Evolutionary conservation across 2,888 invertebrate genomes (phyloP).

Genomic region (Drosophila leonis): DNA sequence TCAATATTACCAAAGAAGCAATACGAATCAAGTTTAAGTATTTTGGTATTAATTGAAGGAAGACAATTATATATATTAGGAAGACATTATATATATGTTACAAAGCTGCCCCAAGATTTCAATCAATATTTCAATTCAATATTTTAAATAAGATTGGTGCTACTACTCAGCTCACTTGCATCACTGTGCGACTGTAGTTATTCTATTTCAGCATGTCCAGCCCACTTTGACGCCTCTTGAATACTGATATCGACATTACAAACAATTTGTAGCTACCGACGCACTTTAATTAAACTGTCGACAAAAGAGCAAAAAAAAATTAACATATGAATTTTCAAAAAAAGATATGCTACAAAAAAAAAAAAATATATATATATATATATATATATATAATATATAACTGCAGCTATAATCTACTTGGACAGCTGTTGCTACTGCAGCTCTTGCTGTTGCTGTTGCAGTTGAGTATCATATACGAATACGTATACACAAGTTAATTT

Average conservation of each 20-base stretch:
- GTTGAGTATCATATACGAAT: slow-evolving; percentile 34
- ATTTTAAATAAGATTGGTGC: background rate
- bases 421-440: slow-evolving; percentile 12
- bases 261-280: slow-evolving; percentile 58
- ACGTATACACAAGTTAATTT: slow-evolving; percentile 67
- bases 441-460: slow-evolving; percentile 23
- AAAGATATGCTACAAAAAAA: slow-evolving; percentile 46
- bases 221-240: background rate
- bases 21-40: too few relatives aligned
- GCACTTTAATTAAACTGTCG: slow-evolving; percentile 65
- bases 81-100: too few relatives aligned
- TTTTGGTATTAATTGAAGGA: too few relatives aligned
- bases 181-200: slow-evolving; percentile 32
- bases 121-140: too few relatives aligned
- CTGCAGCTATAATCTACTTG: slow-evolving; percentile 59
- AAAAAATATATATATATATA: slow-evolving; percentile 28
- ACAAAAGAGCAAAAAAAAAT: slow-evolving; percentile 42
- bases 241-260: slow-evolving; percentile 46
- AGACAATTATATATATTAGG: too few relatives aligned
- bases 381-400: slow-evolving; percentile 29
- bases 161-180: too few relatives aligned
- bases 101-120: too few relatives aligned
- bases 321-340: slow-evolving; percentile 13
- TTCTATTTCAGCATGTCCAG: background rate
- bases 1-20: too few relatives aligned